Conservation (phyloP, 2,888 invertebrate genomes). For the Phania funesta region DNA sequence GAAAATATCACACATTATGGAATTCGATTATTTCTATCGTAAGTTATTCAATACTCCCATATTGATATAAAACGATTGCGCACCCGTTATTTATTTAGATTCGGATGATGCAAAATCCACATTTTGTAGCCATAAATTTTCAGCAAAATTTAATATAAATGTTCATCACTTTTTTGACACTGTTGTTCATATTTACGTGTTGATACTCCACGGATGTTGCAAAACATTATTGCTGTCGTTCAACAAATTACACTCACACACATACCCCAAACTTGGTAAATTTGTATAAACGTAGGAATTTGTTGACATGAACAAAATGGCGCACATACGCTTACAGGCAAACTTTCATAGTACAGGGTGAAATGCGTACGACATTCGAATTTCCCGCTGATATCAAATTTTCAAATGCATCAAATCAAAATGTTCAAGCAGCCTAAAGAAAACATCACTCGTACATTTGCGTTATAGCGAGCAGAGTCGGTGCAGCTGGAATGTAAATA, state of each 20-base stretch:
- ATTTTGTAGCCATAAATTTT: background rate
- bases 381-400: constrained; percentile 52
- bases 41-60: too few species aligned
- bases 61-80: too few species aligned
- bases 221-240: constrained; percentile 55
- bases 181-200: constrained; percentile 22
- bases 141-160: too few species aligned
- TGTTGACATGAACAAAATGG: constrained; percentile 21
- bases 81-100: too few species aligned
- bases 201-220: constrained; percentile 49
- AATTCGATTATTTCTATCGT: too few species aligned
- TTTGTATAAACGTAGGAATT: constrained; percentile 3
- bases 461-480: background rate
- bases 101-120: too few species aligned
- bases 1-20: too few species aligned
- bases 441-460: constrained; percentile 38
- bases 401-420: constrained; percentile 45
- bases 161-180: constrained; percentile 1
- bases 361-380: constrained; percentile 58
- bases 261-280: background rate
- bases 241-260: constrained; percentile 11
- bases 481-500: background rate
- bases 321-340: background rate
- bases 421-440: constrained; percentile 45
- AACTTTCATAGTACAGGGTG: constrained; percentile 39